Evolutionary conservation across 2,888 invertebrate genomes (phyloP).

Genomic region (Cloeon dipterum): DNA sequence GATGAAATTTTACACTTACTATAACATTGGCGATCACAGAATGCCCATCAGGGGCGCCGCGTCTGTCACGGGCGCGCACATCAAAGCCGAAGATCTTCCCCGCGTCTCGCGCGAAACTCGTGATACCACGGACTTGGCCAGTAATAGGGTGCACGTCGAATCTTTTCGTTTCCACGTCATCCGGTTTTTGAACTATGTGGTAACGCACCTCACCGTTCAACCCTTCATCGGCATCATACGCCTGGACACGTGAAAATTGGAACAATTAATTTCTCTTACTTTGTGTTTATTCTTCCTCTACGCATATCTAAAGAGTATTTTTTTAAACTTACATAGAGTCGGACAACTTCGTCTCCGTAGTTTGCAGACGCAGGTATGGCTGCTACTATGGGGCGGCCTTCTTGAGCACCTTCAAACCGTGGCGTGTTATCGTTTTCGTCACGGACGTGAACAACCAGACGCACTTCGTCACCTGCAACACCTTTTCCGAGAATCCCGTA

Average conservation of each 20-base stretch:
- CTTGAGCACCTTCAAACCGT: conserved; percentile 33
- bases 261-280: no score
- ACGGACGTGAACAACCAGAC: conserved; percentile 48
- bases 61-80: conserved; percentile 64
- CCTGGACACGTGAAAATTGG: no score
- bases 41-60: conserved; percentile 57
- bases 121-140: conserved; percentile 51
- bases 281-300: no score
- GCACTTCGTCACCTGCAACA: conserved; percentile 33
- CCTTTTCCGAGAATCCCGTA: not conserved
- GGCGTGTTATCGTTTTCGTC: conserved; percentile 72
- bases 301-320: no score
- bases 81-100: conserved; percentile 67
- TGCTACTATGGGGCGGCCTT: conserved; percentile 55
- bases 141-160: conserved; percentile 56
- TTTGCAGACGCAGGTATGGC: conserved; percentile 60
- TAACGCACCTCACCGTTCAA: conserved; percentile 59
- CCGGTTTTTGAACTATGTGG: conserved; percentile 36
- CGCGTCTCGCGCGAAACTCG: conserved; percentile 39
- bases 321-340: conserved; percentile 33
- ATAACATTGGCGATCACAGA: conserved; percentile 70
- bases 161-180: conserved; percentile 39
- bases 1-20: no score
- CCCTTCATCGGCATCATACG: conserved; percentile 54
- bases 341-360: conserved; percentile 60